Evolutionary conservation across 2,113 vertebrate species (phyloP), one percentile per base, ranked within the genome.

Genomic region (Dascyllus trimaculatus): DNA sequence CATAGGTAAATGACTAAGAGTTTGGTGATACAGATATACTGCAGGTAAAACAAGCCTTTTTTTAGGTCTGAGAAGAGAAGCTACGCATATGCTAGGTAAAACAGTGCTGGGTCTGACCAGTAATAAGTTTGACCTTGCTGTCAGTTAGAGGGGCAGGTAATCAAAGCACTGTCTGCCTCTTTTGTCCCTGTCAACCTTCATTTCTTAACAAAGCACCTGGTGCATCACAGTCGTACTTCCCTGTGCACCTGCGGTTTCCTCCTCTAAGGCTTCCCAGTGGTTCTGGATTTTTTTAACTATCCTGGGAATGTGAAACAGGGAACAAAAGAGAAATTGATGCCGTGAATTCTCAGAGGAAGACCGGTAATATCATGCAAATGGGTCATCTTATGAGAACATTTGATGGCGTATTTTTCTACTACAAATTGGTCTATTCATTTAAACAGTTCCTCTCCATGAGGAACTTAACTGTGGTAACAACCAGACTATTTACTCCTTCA

Each of bases 361-460:
- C 17, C 1, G 43, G 21, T 70, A 46, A 78, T 75, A 67, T 83
- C 54, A 74, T 46, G 52, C n/a, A 84, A 87, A 84, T 86, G 25
- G 63, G 25, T 80, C 29, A 70, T 69, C 64, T 38, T 21, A 57
- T 66, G 29, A 21, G 45, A 76, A 26, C 29, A 32, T 18, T 45
- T 22, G 26, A 56, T 51, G 26, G 7, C 22, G 6, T 63, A 14
- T 35, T 66, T 43, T 49, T 45, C 18, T 40, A 14, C 66, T 46
- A 45, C 54, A 69, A 56, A 32, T 32, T 8, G 9, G 32, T 38
- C 19, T n/a, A 8, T 49, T 56, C 17, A 1, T 35, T 65, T 45
- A 0, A 61, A 65, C 32, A 5, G 18, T 18, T 60, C 58, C 8
- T 24, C 10, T 32, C 26, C 24, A 32, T 6, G 4, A n/a, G 17